Conservation (phyloP, 2,797 vertebrate genomes). For the Chrysocyon brachyurus region DNA sequence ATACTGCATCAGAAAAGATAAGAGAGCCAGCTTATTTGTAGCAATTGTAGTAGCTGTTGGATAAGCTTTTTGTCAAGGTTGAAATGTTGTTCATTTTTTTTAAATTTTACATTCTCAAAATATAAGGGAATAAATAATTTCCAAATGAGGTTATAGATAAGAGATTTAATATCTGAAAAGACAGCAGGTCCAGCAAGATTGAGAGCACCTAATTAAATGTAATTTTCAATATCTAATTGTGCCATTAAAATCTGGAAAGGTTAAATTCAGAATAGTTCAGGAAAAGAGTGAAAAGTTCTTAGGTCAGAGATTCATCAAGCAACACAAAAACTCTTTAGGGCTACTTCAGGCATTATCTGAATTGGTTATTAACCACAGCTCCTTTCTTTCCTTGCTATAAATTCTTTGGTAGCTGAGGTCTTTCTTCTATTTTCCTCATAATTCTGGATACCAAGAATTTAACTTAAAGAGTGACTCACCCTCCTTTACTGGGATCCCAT, state of each 20-base stretch:
- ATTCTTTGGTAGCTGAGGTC: background rate
- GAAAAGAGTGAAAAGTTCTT: conserved; percentile 60
- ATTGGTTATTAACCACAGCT: background rate
- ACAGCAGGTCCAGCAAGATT: background rate
- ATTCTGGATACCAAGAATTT: background rate
- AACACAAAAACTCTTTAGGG: background rate
- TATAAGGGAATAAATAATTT: conserved; percentile 68
- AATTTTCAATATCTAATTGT: conserved; percentile 44
- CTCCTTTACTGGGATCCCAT: background rate
- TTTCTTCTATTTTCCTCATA: background rate
- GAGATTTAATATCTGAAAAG: conserved; percentile 52
- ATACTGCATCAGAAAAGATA: conserved; percentile 20
- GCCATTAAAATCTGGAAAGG: conserved; percentile 55
- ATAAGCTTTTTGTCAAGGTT: conserved; percentile 22
- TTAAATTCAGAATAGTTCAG: conserved; percentile 13
- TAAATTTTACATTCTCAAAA: conserved; percentile 9
- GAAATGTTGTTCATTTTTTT: conserved; percentile 60
- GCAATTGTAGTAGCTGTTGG: background rate
- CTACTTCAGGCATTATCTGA: background rate
- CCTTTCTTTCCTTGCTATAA: background rate
- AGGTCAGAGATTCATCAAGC: conserved; percentile 22
- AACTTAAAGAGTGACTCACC: background rate
- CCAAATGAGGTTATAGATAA: conserved; percentile 57
- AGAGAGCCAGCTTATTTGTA: background rate
- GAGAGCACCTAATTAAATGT: background rate